These are phyloP conservation scores for Dufourea novaeangliae DNA, from an alignment of 1,140 invertebrate species.

Conservation along the genomic window DNA sequence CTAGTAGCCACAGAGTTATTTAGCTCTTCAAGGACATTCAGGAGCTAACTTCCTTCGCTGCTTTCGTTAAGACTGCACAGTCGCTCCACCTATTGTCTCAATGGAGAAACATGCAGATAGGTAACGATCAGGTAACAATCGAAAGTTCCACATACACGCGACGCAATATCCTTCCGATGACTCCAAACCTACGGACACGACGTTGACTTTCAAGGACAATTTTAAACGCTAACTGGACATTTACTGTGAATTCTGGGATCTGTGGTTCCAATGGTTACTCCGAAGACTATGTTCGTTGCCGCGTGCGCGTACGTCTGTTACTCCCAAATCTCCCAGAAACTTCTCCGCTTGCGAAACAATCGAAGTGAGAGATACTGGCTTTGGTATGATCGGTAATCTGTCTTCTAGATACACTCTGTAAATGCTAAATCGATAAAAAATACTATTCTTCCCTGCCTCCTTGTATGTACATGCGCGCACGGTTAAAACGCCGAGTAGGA, in stretches of 20 bases:
- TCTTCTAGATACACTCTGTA: conserved; percentile 60
- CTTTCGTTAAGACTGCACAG: too few relatives aligned
- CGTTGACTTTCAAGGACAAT: conserved; percentile 29
- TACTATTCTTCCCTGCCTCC: conserved; percentile 55
- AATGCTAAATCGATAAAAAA: conserved; percentile 69
- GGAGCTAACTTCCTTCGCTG: too few relatives aligned
- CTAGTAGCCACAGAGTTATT: too few relatives aligned
- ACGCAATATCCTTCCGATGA: not conserved
- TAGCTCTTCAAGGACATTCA: too few relatives aligned
- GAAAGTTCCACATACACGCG: too few relatives aligned
- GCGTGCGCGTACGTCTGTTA: conserved; percentile 30
- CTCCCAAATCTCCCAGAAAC: conserved; percentile 24
- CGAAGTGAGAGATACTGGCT: conserved; percentile 53
- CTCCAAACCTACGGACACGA: conserved; percentile 6
- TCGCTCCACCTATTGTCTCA: too few relatives aligned
- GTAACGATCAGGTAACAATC: too few relatives aligned
- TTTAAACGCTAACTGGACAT: conserved; percentile 67
- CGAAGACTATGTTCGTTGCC: conserved; percentile 45
- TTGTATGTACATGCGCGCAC: conserved; percentile 48
- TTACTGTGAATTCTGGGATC: conserved; percentile 44
- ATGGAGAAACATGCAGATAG: too few relatives aligned
- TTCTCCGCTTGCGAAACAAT: conserved; percentile 19
- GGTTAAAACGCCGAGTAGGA: conserved; percentile 26
- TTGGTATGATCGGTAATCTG: conserved; percentile 60
- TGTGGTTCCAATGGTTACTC: conserved; percentile 35